phyloP scores from a whole-genome alignment of 2,888 invertebrate genomes.

The Metallyticus violacea region DNA sequence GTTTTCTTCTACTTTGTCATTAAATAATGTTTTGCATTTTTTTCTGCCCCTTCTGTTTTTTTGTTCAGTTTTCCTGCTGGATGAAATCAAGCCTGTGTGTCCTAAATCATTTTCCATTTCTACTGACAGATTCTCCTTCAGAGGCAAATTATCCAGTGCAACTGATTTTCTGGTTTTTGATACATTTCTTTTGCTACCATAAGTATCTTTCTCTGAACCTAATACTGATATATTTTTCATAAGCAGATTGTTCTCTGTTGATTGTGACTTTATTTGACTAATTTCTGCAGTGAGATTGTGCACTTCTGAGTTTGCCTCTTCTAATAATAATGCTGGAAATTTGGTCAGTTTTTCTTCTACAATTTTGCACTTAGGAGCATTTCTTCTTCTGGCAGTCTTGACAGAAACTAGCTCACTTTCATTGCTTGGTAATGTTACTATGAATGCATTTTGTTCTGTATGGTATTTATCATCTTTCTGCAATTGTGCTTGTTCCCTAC shows the following conservation, averaged over 20 bases:
- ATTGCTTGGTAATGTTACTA: neutral
- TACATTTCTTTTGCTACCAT: neutral
- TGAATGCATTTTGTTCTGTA: neutral
- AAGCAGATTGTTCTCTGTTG: neutral
- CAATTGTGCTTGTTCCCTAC: neutral
- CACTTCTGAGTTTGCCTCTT: neutral
- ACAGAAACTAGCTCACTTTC: neutral
- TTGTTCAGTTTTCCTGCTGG: neutral
- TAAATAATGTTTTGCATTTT: neutral
- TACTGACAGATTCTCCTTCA: neutral
- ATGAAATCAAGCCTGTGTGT: neutral
- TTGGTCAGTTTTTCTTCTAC: neutral
- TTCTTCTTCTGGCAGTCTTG: neutral
- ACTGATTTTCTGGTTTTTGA: neutral
- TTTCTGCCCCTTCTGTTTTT: neutral
- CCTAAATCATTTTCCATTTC: neutral
- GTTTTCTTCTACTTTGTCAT: neutral
- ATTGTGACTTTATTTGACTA: neutral
- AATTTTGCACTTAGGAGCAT: neutral
- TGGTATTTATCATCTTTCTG: too few relatives aligned
- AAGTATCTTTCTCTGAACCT: neutral
- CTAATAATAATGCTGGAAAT: neutral
- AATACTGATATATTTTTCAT: neutral
- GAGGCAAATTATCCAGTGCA: neutral
- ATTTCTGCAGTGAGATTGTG: neutral